Evolutionary conservation across 2,797 vertebrate species (phyloP), one percentile per base, ranked within the genome.

Genomic region (Microcaecilia unicolor): DNA sequence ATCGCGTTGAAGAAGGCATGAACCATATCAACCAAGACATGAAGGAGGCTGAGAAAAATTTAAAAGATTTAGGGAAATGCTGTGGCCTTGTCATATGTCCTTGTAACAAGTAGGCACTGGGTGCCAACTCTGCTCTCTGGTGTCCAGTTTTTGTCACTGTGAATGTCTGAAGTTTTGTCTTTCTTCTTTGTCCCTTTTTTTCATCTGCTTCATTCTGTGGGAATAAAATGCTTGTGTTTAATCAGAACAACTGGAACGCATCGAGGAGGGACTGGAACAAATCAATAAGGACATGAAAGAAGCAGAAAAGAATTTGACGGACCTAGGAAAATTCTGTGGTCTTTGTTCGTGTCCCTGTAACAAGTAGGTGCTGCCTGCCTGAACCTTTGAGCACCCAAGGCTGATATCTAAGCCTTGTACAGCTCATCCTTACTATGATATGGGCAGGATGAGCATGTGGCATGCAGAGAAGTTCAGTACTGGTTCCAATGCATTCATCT

Each of bases 201-300:
- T 76, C 88, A 88, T 81, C 85, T 85, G 90, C 95, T 93, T 92
- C 93, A 85, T 94, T 96, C 92, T 95, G 86, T 98, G 90, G 93
- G 92, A 90, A 94, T 94, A 93, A 91, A 95, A 92, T 89, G 90
- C 91, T 97, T 95, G 88, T 95, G 88, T 94, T 97, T 95, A 94
- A 97, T 97, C 94, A 98, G 95, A 98, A 86, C 94, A 98, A 98
- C 91, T 98, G 95, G 95, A 98, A 81, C 93, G 95, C 91, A 98
- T 98, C 92, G 95, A 98, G 86, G 95, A 98, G 86, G 95, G 95
- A 90, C 97, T 98, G 93, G 95, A 98, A 88, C 94, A 98, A 92
- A 98, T 98, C 93, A 98, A 98, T 97, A 98, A 98, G 92, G 95
- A 98, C 90, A 98, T 98, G 95, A 98, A 98, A 91, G 95, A 98